Base-by-base conservation (phyloP, 2,797 vertebrate species). In the Sylvia borin region DNA sequence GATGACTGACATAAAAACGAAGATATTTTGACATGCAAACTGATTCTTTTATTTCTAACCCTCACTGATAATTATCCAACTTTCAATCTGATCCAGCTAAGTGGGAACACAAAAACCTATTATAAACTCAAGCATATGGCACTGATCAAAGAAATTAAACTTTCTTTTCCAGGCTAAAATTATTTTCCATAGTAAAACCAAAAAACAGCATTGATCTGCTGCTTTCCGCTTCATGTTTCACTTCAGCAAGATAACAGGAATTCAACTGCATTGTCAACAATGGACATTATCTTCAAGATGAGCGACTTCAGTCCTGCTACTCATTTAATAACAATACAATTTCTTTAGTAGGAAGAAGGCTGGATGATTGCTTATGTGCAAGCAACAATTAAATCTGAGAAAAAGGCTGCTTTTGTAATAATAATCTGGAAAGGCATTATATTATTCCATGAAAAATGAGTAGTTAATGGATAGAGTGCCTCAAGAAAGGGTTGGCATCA, bases 11-110 rank as follows among this genome's bases (percentile, higher is more conserved):
- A 83, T 54, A 43, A 89, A 95, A 80, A 78, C 34, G 15, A 90
- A 93, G 84, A 60, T 82, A 67, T 88, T 95, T 93, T 93, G 91
- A 91, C 91, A 88, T 42, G 58, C 18, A 75, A 93, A 91, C 51
- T 64, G 58, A 87, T 83, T 67, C 66, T 90, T 95, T 85, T 88
- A 71, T 88, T 91, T 93, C 84, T 92, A 88, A 65, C 40, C 40
- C 60, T 80, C 50, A 75, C 48, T 75, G 75, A 78, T 92, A 90
- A 85, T 90, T 95, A 93, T 80, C 42, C 53, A 31, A 74, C 57
- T 89, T 85, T 70, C 89, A 81, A 48, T 88, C 65, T 72, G 78
- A 90, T 79, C 88, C 50, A 91, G 64, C 65, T 86, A 94, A 87
- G 50, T 92, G 24, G 38, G 43, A 94, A 55, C 54, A 93, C 54